Evolutionary conservation across 1,140 invertebrate genomes (phyloP).

Genomic region (Cardiocondyla obscurior): DNA sequence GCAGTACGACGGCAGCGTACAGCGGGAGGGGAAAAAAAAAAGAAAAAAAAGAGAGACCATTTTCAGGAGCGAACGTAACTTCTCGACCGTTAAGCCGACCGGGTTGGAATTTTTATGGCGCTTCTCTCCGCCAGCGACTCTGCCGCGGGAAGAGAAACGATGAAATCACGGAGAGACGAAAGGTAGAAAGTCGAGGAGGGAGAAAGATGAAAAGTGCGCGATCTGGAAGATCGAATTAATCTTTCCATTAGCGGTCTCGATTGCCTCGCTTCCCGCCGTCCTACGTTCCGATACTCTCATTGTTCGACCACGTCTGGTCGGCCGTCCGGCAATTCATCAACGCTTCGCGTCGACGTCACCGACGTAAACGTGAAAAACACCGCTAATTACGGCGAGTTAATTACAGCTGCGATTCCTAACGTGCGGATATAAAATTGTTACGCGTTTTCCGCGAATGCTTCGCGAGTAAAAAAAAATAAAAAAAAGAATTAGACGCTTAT

Average conservation of each 20-base stretch:
- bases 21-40: no score
- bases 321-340: slow-evolving; percentile 68
- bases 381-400: slow-evolving; percentile 22
- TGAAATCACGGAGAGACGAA: neutral
- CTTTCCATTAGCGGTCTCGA: slow-evolving; percentile 73
- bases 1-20: neutral
- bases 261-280: slow-evolving; percentile 45
- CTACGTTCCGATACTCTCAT: slow-evolving; percentile 32
- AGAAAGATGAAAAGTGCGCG: neutral
- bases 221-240: slow-evolving; percentile 71
- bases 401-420: neutral
- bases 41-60: neutral
- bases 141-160: slow-evolving; percentile 23
- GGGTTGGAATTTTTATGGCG: slow-evolving; percentile 16
- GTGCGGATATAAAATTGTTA: neutral
- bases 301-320: slow-evolving; percentile 52
- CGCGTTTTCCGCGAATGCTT: neutral
- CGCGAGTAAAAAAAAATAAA: neutral
- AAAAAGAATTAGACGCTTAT: neutral
- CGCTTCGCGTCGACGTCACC: slow-evolving; percentile 8
- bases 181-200: neutral
- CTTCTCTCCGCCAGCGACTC: neutral
- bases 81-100: slow-evolving; percentile 23
- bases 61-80: slow-evolving; percentile 13
- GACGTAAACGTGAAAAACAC: slow-evolving; percentile 46